Percentiles rank a stretch among this genome's conserved stretches.
These are phyloP conservation scores for Callipepla squamata DNA, from an alignment of 2,113 vertebrate species.

Conservation along the genomic window DNA sequence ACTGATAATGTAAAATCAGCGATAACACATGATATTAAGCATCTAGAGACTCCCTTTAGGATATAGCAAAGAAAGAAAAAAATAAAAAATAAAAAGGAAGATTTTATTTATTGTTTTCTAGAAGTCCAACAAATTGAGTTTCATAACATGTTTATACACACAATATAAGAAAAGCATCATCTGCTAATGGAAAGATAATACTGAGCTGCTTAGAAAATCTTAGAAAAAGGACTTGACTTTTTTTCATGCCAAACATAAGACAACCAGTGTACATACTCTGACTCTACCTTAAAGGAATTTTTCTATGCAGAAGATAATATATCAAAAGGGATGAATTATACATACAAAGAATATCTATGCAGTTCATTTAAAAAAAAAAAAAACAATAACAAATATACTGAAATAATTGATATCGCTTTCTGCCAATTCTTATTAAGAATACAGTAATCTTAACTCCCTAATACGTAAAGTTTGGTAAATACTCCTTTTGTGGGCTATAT, in stretches of 20 bases:
- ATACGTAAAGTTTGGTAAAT: background rate
- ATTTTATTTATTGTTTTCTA: background rate
- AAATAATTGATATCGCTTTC: background rate
- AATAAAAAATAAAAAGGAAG: no score
- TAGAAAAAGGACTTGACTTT: background rate
- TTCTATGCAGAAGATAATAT: background rate
- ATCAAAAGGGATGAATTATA: background rate
- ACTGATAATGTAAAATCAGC: background rate
- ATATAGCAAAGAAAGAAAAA: background rate
- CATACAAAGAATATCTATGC: background rate
- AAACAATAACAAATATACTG: background rate
- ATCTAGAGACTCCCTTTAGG: background rate
- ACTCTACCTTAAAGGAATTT: background rate
- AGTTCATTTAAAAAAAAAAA: background rate
- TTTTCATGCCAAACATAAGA: background rate
- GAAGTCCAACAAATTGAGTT: background rate
- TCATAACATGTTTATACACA: background rate
- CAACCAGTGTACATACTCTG: background rate
- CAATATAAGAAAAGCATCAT: fast-evolving
- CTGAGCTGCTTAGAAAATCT: background rate
- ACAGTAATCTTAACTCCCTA: background rate
- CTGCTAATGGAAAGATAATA: background rate
- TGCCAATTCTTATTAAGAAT: background rate
- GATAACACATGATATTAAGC: background rate
- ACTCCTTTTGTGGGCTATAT: background rate